Conservation (phyloP, 2,888 invertebrate species). For the Campopleginae sp. region DNA sequence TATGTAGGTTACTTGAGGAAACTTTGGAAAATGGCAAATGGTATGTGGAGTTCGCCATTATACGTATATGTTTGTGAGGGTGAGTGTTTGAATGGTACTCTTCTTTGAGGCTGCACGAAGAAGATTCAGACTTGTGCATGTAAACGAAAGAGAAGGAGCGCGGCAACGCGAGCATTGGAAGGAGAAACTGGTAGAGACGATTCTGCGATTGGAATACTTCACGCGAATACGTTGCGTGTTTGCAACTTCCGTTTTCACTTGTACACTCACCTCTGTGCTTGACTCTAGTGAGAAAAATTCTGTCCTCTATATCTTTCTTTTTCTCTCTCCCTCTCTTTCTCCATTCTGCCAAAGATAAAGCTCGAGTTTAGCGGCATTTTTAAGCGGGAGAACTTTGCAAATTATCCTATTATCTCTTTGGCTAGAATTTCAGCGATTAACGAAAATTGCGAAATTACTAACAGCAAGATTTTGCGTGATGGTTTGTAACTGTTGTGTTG, state of each 20-base stretch:
- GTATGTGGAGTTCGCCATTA: conserved; percentile 9
- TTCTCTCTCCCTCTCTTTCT: not conserved
- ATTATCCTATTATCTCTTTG: not conserved
- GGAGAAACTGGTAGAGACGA: conserved; percentile 21
- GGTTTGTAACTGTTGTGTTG: not conserved
- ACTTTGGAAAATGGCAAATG: conserved; percentile 53
- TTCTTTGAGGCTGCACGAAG: conserved; percentile 4
- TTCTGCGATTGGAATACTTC: conserved; percentile 61
- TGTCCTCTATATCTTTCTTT: conserved; percentile 17
- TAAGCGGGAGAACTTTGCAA: not conserved
- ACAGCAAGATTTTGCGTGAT: not conserved
- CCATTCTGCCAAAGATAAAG: too few species aligned
- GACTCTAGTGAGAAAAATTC: conserved; percentile 17
- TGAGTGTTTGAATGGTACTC: conserved; percentile 1
- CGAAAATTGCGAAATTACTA: not conserved
- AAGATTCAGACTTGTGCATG: conserved; percentile 14
- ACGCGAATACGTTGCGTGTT: conserved; percentile 55
- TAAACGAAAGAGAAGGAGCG: conserved; percentile 47
- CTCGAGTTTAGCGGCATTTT: not conserved
- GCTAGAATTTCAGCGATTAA: not conserved
- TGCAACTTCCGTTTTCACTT: conserved; percentile 54
- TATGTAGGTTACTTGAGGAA: conserved; percentile 27
- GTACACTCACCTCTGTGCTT: conserved; percentile 16
- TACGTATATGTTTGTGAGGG: not conserved
- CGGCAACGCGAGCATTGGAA: conserved; percentile 18